Evolutionary conservation across 2,797 vertebrate genomes (phyloP).

Genomic region (Phalloptychus januarius): DNA sequence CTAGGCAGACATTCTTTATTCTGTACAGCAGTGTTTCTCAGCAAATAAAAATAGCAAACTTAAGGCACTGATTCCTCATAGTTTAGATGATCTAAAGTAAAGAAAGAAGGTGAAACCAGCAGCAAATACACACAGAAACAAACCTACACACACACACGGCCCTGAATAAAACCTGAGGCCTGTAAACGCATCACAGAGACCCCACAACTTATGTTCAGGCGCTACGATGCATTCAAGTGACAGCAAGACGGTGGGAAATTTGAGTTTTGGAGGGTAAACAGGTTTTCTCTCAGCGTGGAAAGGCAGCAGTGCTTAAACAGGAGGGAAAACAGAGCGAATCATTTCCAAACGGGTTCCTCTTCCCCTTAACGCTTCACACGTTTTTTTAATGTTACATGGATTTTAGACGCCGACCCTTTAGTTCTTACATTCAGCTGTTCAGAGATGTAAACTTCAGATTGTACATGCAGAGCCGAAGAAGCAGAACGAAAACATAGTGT

Average conservation of each 20-base stretch:
- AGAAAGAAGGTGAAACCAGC: slow-evolving; percentile 7
- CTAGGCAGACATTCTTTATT: slow-evolving; percentile 28
- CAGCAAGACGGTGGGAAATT: background rate
- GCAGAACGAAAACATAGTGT: background rate
- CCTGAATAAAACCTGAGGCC: background rate
- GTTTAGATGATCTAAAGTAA: slow-evolving; percentile 2
- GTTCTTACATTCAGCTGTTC: slow-evolving; percentile 15
- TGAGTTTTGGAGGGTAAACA: background rate
- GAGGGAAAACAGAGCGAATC: background rate
- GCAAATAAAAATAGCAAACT: slow-evolving; percentile 28
- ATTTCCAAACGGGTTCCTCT: background rate
- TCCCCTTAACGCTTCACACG: background rate
- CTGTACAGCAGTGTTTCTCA: slow-evolving; percentile 54
- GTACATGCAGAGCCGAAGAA: background rate
- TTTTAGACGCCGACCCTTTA: background rate
- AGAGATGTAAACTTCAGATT: slow-evolving; percentile 10
- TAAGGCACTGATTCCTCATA: slow-evolving; percentile 52
- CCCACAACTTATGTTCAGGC: background rate
- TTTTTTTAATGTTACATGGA: background rate
- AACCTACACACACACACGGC: background rate
- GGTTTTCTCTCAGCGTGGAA: background rate
- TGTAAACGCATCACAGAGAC: background rate
- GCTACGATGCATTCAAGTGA: background rate
- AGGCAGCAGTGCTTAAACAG: background rate
- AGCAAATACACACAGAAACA: background rate